These are phyloP conservation scores for Tachystola acroxantha DNA, from an alignment of 2,888 invertebrate species.

Conservation along the genomic window DNA sequence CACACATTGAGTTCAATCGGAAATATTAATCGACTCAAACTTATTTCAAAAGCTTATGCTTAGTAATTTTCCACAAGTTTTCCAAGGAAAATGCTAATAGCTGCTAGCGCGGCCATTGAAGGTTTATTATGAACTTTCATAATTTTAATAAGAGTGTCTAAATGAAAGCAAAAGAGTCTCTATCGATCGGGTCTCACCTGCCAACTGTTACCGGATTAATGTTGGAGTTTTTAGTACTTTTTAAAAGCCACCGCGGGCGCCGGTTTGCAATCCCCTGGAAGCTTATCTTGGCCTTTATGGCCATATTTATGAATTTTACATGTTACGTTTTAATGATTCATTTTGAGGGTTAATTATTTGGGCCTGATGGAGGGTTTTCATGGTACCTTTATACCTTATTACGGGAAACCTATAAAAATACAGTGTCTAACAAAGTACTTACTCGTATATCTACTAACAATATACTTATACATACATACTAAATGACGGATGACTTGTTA, in stretches of 20 bases:
- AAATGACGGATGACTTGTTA: no score
- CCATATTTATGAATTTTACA: conserved; percentile 26
- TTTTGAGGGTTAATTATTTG: conserved; percentile 4
- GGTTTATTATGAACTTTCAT: conserved; percentile 11
- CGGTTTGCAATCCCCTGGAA: conserved; percentile 35
- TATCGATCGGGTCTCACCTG: conserved; percentile 52
- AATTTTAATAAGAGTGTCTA: not conserved
- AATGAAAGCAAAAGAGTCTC: conserved; percentile 15
- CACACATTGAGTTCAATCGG: no score
- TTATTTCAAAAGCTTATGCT: no score
- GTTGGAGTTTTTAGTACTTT: conserved; percentile 65
- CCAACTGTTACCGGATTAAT: conserved; percentile 61
- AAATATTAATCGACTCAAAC: no score
- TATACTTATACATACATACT: no score
- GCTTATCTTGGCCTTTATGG: conserved; percentile 40
- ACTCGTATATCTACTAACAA: no score
- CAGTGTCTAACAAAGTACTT: no score
- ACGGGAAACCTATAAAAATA: no score
- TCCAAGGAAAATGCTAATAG: no score
- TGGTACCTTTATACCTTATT: no score
- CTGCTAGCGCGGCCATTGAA: no score
- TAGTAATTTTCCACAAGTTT: no score
- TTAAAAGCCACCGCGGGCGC: conserved; percentile 44
- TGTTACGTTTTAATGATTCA: conserved; percentile 14
- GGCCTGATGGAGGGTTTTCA: conserved; percentile 3